Conservation (phyloP, 2,888 invertebrate species). For the Elegia similella region DNA sequence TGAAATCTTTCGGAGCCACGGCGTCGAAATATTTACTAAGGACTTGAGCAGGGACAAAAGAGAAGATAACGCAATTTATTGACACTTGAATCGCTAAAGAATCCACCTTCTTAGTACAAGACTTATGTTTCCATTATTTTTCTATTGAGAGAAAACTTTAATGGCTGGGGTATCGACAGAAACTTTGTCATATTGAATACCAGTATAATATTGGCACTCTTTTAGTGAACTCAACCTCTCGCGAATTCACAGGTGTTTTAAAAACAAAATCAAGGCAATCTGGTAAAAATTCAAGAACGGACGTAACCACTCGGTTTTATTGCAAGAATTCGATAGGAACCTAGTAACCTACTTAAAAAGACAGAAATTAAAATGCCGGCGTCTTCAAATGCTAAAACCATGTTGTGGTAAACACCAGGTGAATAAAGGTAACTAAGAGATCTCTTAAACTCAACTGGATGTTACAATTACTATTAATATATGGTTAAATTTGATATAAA, state of each 20-base stretch:
- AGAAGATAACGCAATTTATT: neutral
- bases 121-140: too few species aligned
- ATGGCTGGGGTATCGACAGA: too few species aligned
- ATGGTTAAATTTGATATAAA: too few species aligned
- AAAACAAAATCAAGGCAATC: constrained; percentile 38
- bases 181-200: neutral
- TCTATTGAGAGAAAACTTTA: too few species aligned
- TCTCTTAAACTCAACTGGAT: too few species aligned
- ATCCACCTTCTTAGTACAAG: too few species aligned
- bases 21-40: constrained; percentile 21
- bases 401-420: neutral
- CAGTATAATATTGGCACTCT: neutral
- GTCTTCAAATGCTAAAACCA: neutral
- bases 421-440: too few species aligned
- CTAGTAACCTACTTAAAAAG: constrained; percentile 12
- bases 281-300: constrained; percentile 28
- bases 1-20: constrained; percentile 7
- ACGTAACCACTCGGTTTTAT: constrained; percentile 14
- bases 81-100: too few species aligned
- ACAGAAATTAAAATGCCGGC: constrained; percentile 8
- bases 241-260: constrained; percentile 21
- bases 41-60: constrained; percentile 22
- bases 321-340: constrained; percentile 16
- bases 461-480: too few species aligned
- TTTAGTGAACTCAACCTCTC: neutral